Evolutionary conservation across 92 coral and sea anemone genomes (phyloP).

Genomic region (Umimayanthus chanpuru): DNA sequence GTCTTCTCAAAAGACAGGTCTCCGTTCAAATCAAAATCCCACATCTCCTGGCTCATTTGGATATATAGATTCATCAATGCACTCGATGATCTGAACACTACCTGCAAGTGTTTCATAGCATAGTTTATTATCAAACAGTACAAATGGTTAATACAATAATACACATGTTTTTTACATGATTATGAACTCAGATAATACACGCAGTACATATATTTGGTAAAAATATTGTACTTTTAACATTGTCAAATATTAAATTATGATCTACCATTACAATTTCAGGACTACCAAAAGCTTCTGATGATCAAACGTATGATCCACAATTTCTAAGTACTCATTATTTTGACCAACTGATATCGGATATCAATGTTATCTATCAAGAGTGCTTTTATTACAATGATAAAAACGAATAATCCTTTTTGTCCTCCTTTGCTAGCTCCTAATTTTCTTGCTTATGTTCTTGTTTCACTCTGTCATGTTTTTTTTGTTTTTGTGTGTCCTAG

Average conservation of each 20-base stretch:
- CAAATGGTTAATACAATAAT: background rate
- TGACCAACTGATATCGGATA: background rate
- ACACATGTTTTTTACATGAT: background rate
- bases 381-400: too few species aligned
- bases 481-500: too few species aligned
- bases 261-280: background rate
- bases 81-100: slow-evolving; percentile 86
- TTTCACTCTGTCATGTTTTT: too few species aligned
- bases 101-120: slow-evolving; percentile 53
- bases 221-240: too few species aligned
- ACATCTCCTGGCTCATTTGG: slow-evolving; percentile 99
- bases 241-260: too few species aligned
- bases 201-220: too few species aligned
- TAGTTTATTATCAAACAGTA: background rate
- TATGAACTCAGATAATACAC: background rate
- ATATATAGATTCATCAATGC: slow-evolving; percentile 81
- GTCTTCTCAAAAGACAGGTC: slow-evolving; percentile 98
- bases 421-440: too few species aligned
- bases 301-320: background rate
- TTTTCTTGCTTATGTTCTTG: too few species aligned
- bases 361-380: background rate
- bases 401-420: too few species aligned
- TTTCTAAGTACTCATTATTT: background rate
- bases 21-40: slow-evolving; percentile 97
- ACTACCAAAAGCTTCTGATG: background rate